These are phyloP conservation scores for Drosophila paulistorum DNA, from an alignment of 1,140 invertebrate genomes.

Conservation along the genomic window DNA sequence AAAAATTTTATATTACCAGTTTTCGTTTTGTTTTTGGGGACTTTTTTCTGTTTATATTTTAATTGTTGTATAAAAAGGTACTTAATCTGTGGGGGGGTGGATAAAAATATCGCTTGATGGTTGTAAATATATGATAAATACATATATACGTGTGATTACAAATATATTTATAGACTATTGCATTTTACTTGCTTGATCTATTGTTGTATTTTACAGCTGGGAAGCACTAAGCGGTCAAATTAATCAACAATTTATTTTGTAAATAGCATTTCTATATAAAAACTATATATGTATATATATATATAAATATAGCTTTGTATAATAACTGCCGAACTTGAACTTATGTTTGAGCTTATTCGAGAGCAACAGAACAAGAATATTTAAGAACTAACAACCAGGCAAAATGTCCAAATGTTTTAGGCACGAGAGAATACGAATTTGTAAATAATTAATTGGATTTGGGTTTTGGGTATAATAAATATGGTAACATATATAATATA, in stretches of 20 bases:
- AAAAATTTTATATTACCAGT: slow-evolving; percentile 19
- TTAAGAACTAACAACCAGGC: slow-evolving; percentile 12
- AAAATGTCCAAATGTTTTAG: slow-evolving; percentile 28
- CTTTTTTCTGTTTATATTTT: slow-evolving; percentile 6
- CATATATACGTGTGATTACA: slow-evolving; percentile 19
- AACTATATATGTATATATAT: slow-evolving; percentile 11
- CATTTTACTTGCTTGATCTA: not conserved
- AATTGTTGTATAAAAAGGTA: slow-evolving; percentile 75
- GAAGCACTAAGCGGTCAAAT: slow-evolving; percentile 12
- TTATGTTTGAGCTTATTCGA: slow-evolving; percentile 72
- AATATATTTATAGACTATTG: slow-evolving; percentile 7
- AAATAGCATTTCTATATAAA: slow-evolving; percentile 14
- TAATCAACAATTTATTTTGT: slow-evolving; percentile 2
- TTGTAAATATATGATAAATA: slow-evolving; percentile 51
- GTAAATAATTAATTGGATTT: slow-evolving; percentile 12
- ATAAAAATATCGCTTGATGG: slow-evolving; percentile 57
- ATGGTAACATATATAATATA: not conserved
- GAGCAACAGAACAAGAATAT: slow-evolving; percentile 54
- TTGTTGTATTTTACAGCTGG: slow-evolving; percentile 25
- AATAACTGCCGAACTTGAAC: slow-evolving; percentile 24
- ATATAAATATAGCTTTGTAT: not conserved
- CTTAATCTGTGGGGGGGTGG: slow-evolving; percentile 68
- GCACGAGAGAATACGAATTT: slow-evolving; percentile 55
- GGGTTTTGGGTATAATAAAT: not conserved
- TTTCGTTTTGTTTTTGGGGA: slow-evolving; percentile 44